Evolutionary conservation across 2,888 invertebrate species (phyloP).

Genomic region (Melinaea marsaeus): DNA sequence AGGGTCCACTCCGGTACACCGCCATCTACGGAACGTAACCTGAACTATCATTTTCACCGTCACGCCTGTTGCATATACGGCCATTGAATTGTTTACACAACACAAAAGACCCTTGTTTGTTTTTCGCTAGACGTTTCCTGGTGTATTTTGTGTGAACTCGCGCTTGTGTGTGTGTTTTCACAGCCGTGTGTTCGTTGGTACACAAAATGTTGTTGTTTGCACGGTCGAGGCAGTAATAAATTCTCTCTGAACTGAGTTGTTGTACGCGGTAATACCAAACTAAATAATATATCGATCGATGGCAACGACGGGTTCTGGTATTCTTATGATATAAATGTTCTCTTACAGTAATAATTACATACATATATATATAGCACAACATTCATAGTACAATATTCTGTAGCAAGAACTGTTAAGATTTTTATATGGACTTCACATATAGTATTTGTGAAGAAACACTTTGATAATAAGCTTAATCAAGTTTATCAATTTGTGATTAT

Average conservation of each 20-base stretch:
- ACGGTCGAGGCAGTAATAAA: constrained; percentile 59
- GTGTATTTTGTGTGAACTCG: constrained; percentile 72
- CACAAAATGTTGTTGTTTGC: constrained; percentile 73
- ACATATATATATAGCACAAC: too few relatives aligned
- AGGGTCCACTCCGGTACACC: constrained; percentile 9
- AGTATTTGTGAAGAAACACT: too few relatives aligned
- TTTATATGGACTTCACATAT: too few relatives aligned
- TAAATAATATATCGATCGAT: constrained; percentile 8
- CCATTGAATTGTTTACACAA: constrained; percentile 75
- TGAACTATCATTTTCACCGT: constrained; percentile 60
- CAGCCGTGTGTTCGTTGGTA: constrained; percentile 67
- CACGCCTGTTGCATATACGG: constrained; percentile 74
- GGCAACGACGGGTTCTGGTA: too few relatives aligned
- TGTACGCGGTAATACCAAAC: constrained; percentile 29
- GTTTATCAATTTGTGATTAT: too few relatives aligned
- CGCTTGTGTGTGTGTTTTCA: constrained; percentile 61
- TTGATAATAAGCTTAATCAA: too few relatives aligned
- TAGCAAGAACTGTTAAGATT: too few relatives aligned
- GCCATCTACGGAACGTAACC: constrained; percentile 62
- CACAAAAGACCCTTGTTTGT: constrained; percentile 78
- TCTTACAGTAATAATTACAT: too few relatives aligned
- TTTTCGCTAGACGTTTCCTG: constrained; percentile 79
- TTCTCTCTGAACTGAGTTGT: constrained; percentile 42
- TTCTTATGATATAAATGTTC: too few relatives aligned
- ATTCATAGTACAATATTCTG: too few relatives aligned